These are phyloP conservation scores for Phasianus colchicus DNA, from an alignment of 2,113 vertebrate species.

Conservation along the genomic window DNA sequence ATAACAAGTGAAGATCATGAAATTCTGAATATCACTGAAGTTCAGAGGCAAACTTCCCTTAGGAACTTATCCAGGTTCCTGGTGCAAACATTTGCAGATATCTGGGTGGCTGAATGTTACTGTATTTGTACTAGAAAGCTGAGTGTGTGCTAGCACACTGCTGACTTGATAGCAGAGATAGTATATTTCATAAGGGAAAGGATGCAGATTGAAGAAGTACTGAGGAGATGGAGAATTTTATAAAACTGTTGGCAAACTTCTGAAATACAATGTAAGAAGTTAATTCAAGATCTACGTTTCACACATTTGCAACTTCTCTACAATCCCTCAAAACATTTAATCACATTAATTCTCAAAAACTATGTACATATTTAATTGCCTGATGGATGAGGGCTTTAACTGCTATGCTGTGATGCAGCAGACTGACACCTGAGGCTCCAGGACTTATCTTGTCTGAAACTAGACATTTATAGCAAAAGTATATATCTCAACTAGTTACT, in stretches of 20 bases:
- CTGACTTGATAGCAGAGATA: background rate
- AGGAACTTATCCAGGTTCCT: background rate
- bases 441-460: constrained; percentile 40
- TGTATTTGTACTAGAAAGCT: background rate
- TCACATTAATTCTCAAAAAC: constrained; percentile 51
- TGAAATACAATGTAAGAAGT: constrained; percentile 36
- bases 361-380: constrained; percentile 58
- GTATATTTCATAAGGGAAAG: background rate
- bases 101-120: background rate
- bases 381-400: constrained; percentile 48
- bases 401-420: background rate
- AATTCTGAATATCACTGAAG: background rate
- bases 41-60: constrained; percentile 15
- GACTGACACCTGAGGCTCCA: constrained; percentile 58
- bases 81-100: background rate
- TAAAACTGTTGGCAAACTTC: background rate
- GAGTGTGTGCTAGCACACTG: background rate
- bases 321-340: constrained; percentile 18
- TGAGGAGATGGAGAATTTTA: background rate
- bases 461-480: constrained; percentile 53
- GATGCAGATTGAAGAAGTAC: background rate
- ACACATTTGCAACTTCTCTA: constrained; percentile 16
- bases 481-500: constrained; percentile 55
- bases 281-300: constrained; percentile 27
- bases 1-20: background rate